Percentiles rank a stretch among this genome's conserved stretches.
These are phyloP conservation scores for Catagonus wagneri DNA, from an alignment of 2,113 vertebrate species.

Conservation along the genomic window DNA sequence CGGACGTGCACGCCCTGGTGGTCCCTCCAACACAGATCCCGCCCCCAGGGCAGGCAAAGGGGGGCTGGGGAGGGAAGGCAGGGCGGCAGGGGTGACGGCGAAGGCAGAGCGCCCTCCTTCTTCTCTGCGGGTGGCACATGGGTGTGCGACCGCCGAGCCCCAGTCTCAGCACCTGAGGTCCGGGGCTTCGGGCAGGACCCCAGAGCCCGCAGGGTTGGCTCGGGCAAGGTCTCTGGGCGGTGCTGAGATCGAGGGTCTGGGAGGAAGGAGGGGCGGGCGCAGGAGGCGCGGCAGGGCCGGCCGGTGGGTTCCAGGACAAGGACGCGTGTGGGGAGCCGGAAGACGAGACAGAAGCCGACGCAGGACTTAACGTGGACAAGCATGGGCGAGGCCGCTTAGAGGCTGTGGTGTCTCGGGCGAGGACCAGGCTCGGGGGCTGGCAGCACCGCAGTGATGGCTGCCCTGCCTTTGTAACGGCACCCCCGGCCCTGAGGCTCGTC, in stretches of 20 bases:
- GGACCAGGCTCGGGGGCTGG: neutral
- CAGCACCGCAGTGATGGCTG: neutral
- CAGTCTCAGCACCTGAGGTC: neutral
- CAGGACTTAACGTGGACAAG: too few relatives aligned
- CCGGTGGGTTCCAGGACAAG: neutral
- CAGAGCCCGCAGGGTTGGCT: neutral
- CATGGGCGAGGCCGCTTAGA: rapidly evolving
- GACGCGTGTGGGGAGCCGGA: too few relatives aligned
- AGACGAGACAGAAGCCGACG: neutral
- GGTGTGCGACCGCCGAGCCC: neutral
- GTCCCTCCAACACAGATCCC: neutral
- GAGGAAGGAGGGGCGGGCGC: neutral
- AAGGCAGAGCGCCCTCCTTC: neutral
- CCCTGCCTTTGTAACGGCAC: neutral
- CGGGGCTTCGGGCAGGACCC: neutral
- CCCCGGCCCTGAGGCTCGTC: neutral
- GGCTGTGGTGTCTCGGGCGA: neutral
- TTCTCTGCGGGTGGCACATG: neutral
- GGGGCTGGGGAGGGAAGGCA: neutral
- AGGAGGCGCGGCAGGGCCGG: neutral
- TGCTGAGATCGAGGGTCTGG: neutral
- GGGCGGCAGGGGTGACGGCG: rapidly evolving
- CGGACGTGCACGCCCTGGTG: neutral
- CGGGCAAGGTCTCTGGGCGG: neutral
- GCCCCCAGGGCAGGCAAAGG: neutral